Conservation (phyloP, 2,113 vertebrate species). For the Alethe castanea region DNA sequence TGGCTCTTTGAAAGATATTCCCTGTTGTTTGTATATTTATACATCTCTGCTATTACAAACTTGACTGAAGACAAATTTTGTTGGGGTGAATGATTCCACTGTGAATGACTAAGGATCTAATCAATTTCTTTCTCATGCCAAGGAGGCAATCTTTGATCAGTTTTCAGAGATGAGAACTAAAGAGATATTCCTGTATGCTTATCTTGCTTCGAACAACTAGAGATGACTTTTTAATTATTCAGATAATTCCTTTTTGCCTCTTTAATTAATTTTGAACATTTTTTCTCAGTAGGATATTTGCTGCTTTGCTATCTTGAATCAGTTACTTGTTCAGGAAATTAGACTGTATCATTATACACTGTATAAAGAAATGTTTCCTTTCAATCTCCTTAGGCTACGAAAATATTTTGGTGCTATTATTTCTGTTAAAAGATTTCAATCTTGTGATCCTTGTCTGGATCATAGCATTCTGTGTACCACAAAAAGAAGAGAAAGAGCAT, state of each 20-base stretch:
- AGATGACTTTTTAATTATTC: background rate
- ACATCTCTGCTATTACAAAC: background rate
- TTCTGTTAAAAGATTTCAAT: background rate
- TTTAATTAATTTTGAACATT: background rate
- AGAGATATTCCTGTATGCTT: background rate
- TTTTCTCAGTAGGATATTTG: background rate
- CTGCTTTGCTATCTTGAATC: background rate
- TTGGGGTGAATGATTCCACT: background rate
- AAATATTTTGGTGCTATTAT: background rate
- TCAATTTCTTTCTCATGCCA: background rate
- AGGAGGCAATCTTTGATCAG: background rate
- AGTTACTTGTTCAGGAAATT: background rate
- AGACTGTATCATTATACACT: background rate
- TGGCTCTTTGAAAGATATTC: background rate
- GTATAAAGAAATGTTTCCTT: background rate
- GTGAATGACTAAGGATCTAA: background rate
- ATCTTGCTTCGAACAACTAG: background rate
- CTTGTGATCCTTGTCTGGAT: background rate
- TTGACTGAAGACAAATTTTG: background rate
- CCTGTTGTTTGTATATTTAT: background rate
- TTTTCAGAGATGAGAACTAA: background rate
- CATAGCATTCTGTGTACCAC: background rate
- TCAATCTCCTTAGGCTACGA: background rate
- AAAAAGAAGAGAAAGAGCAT: background rate
- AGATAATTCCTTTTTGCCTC: background rate